These are phyloP conservation scores for Andricus curvator DNA, from an alignment of 2,888 invertebrate genomes.

Conservation along the genomic window DNA sequence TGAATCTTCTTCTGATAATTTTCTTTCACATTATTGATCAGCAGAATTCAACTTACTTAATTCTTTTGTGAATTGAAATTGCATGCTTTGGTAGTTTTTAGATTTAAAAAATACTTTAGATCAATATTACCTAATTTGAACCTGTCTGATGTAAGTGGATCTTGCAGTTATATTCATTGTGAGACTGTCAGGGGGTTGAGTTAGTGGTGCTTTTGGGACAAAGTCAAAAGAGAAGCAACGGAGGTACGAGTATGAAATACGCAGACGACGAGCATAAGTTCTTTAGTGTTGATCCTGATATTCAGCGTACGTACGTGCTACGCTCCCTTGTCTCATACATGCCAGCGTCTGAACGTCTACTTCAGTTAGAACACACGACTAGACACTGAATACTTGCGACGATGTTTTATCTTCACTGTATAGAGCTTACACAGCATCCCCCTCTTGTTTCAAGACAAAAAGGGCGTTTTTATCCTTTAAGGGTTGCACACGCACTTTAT, in stretches of 20 bases:
- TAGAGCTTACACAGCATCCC: neutral
- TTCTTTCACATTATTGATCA: no score
- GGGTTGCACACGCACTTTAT: conserved; percentile 1
- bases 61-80: no score
- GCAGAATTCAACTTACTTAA: no score
- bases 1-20: no score
- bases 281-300: conserved; percentile 14
- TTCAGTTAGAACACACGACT: conserved; percentile 28
- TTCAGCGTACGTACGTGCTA: conserved; percentile 15
- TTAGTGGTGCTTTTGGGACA: neutral
- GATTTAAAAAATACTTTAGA: neutral
- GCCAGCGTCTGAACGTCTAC: conserved; percentile 3
- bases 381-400: conserved; percentile 9
- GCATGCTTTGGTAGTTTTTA: neutral
- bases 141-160: neutral
- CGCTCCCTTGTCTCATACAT: conserved; percentile 13
- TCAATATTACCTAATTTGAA: neutral
- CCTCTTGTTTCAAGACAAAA: neutral
- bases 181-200: neutral
- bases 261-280: conserved; percentile 7
- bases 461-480: neutral
- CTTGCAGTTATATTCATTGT: neutral
- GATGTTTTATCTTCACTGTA: conserved; percentile 11
- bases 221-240: neutral
- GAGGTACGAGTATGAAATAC: neutral